Evolutionary conservation across 2,797 vertebrate genomes (phyloP).

Genomic region (Sus cebifrons): DNA sequence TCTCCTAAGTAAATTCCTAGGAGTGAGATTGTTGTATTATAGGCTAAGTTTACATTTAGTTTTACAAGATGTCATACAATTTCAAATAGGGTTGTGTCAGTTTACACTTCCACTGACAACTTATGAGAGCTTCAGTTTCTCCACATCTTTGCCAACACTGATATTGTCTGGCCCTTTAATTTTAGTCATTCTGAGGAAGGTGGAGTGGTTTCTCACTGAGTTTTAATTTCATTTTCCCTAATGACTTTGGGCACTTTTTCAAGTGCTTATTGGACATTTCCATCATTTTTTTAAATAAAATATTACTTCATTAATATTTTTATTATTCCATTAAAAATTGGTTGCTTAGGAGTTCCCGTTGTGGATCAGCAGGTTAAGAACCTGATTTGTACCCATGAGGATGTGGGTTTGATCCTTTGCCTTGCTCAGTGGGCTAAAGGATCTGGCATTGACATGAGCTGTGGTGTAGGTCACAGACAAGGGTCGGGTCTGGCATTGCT

Average conservation of each 20-base stretch:
- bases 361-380: too few relatives aligned
- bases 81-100: neutral
- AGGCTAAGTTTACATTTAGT: neutral
- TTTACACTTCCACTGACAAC: neutral
- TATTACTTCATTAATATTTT: neutral
- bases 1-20: neutral
- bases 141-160: neutral
- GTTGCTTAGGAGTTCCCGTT: neutral
- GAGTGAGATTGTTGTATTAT: neutral
- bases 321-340: neutral
- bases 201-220: neutral
- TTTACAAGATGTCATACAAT: neutral
- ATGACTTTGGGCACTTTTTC: neutral
- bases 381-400: too few relatives aligned
- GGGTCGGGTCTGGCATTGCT: too few relatives aligned
- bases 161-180: neutral
- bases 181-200: neutral
- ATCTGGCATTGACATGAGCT: too few relatives aligned
- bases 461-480: too few relatives aligned
- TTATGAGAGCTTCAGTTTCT: neutral
- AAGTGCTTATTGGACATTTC: neutral
- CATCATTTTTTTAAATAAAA: neutral
- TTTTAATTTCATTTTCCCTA: conserved; percentile 16
- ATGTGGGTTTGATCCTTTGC: too few relatives aligned
- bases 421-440: too few relatives aligned